phyloP scores from a whole-genome alignment of 2,888 invertebrate genomes.

The Alentia gelatinosa region DNA sequence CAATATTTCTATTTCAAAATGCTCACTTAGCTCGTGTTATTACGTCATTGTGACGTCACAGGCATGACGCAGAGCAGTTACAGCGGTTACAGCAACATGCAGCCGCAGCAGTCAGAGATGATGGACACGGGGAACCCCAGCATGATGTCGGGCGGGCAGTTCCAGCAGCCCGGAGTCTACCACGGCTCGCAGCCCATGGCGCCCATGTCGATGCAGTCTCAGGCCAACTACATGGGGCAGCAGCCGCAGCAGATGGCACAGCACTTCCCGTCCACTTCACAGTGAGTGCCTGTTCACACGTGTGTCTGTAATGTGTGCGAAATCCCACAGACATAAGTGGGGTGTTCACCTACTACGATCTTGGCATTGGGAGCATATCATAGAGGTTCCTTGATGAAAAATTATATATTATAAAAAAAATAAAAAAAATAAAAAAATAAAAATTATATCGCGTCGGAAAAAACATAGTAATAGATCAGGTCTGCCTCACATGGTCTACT shows the following conservation, averaged over 20 bases:
- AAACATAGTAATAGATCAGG: no score
- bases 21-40: no score
- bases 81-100: conserved; percentile 7
- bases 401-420: no score
- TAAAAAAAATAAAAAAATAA: no score
- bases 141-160: conserved; percentile 38
- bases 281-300: conserved; percentile 13
- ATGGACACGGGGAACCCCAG: conserved; percentile 37
- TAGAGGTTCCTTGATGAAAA: no score
- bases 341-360: no score
- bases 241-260: conserved; percentile 11
- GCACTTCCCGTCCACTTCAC: conserved; percentile 33
- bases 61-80: conserved; percentile 38
- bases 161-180: conserved; percentile 46
- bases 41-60: not conserved
- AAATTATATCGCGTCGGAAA: no score
- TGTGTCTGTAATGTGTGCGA: no score
- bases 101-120: conserved; percentile 20
- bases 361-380: no score
- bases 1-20: no score
- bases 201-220: conserved; percentile 44
- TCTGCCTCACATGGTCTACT: no score
- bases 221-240: conserved; percentile 41
- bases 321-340: no score
- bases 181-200: conserved; percentile 21